Conservation (phyloP, 2,888 invertebrate species). For the Meteorus colon region DNA sequence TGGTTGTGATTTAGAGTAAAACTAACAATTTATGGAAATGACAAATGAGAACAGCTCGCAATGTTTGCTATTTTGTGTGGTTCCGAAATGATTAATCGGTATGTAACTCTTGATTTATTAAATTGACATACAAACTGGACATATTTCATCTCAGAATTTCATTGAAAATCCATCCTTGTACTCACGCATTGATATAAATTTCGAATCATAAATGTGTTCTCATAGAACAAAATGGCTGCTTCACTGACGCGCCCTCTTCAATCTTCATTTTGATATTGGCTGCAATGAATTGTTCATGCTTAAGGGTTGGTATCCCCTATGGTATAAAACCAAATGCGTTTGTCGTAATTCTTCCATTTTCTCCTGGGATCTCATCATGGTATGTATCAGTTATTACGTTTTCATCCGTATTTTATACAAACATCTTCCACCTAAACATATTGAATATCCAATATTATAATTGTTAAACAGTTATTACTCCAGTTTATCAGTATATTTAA, state of each 20-base stretch:
- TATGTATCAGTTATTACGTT: conserved; percentile 50
- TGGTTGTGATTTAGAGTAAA: too few relatives aligned
- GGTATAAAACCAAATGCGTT: neutral
- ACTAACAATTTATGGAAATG: too few relatives aligned
- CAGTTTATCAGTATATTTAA: conserved; percentile 39
- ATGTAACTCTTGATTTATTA: too few relatives aligned
- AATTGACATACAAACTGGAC: too few relatives aligned
- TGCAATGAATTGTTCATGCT: neutral
- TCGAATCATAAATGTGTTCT: too few relatives aligned
- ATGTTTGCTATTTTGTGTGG: too few relatives aligned
- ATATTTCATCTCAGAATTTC: too few relatives aligned
- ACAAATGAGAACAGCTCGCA: too few relatives aligned
- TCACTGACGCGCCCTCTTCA: neutral
- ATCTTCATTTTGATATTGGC: neutral
- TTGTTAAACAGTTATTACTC: conserved; percentile 14
- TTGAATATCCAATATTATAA: conserved; percentile 6
- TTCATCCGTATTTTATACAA: conserved; percentile 47
- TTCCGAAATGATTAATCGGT: too few relatives aligned
- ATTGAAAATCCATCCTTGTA: too few relatives aligned
- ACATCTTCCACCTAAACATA: conserved; percentile 42
- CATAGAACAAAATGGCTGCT: too few relatives aligned
- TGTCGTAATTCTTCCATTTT: conserved; percentile 62
- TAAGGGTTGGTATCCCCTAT: neutral
- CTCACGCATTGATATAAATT: too few relatives aligned
- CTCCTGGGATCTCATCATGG: conserved; percentile 58